Evolutionary conservation across 1,140 invertebrate species (phyloP).

Genomic region (Trissolcus basalis): DNA sequence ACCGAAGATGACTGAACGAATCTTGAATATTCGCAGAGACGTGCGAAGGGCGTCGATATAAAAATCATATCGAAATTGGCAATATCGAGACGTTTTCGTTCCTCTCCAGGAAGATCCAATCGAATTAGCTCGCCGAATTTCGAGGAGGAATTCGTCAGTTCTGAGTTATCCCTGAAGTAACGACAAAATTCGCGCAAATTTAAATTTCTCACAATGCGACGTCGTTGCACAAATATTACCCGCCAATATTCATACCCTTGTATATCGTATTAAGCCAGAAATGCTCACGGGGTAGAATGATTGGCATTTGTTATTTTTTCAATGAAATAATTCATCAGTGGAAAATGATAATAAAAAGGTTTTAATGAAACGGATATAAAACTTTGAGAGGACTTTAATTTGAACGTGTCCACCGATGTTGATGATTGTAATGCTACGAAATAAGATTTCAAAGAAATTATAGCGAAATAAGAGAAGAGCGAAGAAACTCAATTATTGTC

Average conservation of each 20-base stretch:
- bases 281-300: background rate
- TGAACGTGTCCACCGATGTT: conserved; percentile 5
- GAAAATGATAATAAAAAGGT: background rate
- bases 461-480: conserved; percentile 11
- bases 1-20: conserved; percentile 36
- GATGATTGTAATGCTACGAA: conserved; percentile 22
- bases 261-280: background rate
- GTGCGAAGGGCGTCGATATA: conserved; percentile 55
- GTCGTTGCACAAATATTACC: background rate
- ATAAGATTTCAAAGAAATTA: conserved; percentile 20
- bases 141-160: conserved; percentile 31
- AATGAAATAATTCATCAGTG: too few relatives aligned
- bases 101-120: conserved; percentile 33
- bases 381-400: conserved; percentile 1
- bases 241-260: background rate
- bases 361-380: conserved; percentile 3
- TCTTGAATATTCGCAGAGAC: conserved; percentile 49
- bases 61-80: conserved; percentile 67
- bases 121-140: conserved; percentile 45
- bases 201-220: background rate
- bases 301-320: too few relatives aligned
- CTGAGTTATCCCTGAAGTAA: background rate
- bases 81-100: conserved; percentile 57
- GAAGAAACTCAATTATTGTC: conserved; percentile 44
- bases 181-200: background rate